Conservation (phyloP, 2,888 invertebrate genomes). For the Cephus pygmeus region DNA sequence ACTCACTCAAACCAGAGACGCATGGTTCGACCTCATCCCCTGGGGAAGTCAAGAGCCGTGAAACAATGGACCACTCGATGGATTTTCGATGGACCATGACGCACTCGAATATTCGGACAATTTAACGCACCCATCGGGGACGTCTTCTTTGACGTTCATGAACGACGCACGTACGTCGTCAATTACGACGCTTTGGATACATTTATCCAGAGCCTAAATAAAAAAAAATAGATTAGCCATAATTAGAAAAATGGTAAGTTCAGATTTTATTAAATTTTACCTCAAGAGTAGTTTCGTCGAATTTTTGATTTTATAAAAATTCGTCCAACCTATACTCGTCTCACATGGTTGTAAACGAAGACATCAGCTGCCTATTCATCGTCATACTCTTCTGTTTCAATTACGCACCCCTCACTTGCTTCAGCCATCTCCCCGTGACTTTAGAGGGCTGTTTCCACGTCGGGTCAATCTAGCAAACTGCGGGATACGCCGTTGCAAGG, state of each 20-base stretch:
- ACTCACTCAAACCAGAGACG: constrained; percentile 14
- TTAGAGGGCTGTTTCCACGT: constrained; percentile 19
- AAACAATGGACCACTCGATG: constrained; percentile 25
- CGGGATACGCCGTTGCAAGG: constrained; percentile 2
- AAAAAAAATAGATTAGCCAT: not conserved
- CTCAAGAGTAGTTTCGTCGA: not conserved
- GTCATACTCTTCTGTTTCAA: constrained; percentile 34
- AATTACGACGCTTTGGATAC: not conserved
- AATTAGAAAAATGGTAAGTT: not conserved
- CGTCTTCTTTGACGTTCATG: not conserved
- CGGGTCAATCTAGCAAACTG: constrained; percentile 9
- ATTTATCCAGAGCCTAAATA: not conserved
- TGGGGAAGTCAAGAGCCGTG: constrained; percentile 16
- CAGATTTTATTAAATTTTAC: not conserved
- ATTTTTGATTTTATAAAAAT: not conserved
- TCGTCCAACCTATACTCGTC: not conserved
- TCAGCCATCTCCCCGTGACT: constrained; percentile 26
- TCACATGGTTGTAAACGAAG: constrained; percentile 38
- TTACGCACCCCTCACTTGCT: constrained; percentile 28
- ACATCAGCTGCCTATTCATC: constrained; percentile 29
- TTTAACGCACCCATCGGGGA: not conserved
- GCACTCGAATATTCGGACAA: not conserved
- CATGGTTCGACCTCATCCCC: not conserved
- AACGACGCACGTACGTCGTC: not conserved
- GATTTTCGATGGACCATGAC: constrained; percentile 10